Evolutionary conservation across 2,888 invertebrate species (phyloP).

Genomic region (Caenorhabditis sp.): DNA sequence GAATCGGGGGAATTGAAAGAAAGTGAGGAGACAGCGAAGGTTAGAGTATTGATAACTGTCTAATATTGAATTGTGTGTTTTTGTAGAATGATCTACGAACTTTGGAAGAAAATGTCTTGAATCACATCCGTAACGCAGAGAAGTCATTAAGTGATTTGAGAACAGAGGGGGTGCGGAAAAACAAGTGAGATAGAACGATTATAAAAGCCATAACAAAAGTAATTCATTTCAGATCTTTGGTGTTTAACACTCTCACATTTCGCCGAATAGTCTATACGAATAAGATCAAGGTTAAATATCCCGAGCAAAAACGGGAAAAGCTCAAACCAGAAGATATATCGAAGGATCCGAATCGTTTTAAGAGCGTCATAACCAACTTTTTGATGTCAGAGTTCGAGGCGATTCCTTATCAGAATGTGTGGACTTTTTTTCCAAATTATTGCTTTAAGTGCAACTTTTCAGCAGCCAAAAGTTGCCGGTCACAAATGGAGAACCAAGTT

Average conservation of each 20-base stretch:
- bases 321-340: slow-evolving; percentile 9
- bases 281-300: slow-evolving; percentile 31
- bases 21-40: background rate
- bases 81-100: background rate
- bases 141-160: slow-evolving; percentile 14
- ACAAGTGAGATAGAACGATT: slow-evolving; percentile 18
- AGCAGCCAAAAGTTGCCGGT: slow-evolving; percentile 32
- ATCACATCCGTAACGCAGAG: slow-evolving; percentile 27
- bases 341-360: slow-evolving; percentile 26
- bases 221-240: slow-evolving; percentile 15
- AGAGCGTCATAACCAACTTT: slow-evolving; percentile 10
- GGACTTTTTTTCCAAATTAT: background rate
- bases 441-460: background rate
- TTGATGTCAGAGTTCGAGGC: slow-evolving; percentile 32
- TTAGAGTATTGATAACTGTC: background rate
- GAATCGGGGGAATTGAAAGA: slow-evolving; percentile 6
- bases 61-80: background rate
- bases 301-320: slow-evolving; percentile 15
- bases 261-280: slow-evolving; percentile 43
- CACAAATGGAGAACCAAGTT: slow-evolving; percentile 44
- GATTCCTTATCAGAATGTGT: slow-evolving; percentile 19
- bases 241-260: slow-evolving; percentile 20
- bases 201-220: background rate
- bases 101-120: background rate
- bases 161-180: slow-evolving; percentile 7